A percentile compares a stretch with the other conserved stretches of the same genome.
Evolutionary conservation across 2,113 vertebrate genomes (phyloP).

Genomic region (Bucco capensis): DNA sequence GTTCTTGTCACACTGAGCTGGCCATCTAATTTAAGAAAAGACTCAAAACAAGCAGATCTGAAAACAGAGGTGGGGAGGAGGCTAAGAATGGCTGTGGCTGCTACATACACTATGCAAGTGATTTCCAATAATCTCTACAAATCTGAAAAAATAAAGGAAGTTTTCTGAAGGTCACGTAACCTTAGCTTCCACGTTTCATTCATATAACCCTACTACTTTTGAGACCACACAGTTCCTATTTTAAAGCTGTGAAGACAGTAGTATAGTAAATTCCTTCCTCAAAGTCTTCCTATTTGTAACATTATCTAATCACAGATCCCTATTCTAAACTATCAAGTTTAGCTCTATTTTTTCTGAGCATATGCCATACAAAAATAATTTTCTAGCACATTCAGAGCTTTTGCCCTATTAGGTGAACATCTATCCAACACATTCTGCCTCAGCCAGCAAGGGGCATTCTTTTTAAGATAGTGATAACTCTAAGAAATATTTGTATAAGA

Average conservation of each 20-base stretch:
- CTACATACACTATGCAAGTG: background rate
- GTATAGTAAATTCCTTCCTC: background rate
- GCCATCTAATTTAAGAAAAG: accelerated
- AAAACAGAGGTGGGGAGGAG: background rate
- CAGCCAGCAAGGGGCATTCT: background rate
- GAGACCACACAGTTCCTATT: background rate
- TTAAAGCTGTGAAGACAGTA: background rate
- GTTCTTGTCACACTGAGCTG: accelerated
- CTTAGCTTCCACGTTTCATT: background rate
- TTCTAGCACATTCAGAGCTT: background rate
- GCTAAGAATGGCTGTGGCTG: background rate
- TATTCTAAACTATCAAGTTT: background rate
- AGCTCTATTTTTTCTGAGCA: background rate
- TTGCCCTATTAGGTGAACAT: background rate
- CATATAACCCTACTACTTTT: background rate
- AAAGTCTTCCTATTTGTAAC: no score
- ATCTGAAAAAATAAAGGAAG: background rate
- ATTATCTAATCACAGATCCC: background rate
- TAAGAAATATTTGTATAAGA: background rate
- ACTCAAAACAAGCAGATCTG: background rate
- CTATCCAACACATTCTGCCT: background rate
- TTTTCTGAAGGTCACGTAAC: background rate
- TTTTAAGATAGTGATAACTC: no score
- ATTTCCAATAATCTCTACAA: background rate
- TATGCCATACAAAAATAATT: background rate